Base-by-base conservation (phyloP, 2,797 vertebrate genomes). In the Pseudomugil tenellus region DNA sequence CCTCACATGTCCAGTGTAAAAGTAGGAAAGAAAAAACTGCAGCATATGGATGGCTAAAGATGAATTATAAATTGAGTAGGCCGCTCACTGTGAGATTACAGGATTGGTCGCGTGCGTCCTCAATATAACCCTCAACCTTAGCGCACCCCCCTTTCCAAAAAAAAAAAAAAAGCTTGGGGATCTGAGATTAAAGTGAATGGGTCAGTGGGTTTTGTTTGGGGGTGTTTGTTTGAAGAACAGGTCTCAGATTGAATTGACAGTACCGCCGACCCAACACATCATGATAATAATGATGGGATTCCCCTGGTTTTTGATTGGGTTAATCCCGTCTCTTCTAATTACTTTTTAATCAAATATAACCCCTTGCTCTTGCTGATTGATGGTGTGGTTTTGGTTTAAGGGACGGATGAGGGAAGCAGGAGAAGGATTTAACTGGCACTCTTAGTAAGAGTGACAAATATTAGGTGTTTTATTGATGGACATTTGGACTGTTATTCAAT, bases 261-360 rank as follows among this genome's bases (percentile, higher is more conserved):
- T 66, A 63, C 53, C 74, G 51, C 28, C 5, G 73, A 82, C 63
- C 60, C 68, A 31, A 62, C 32, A 48, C 57, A 17, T 10, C 35
- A n/a, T 82, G 87, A 91, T 90, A 88, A 83, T 51, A 67, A 75
- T 81, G 77, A 92, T 85, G 79, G 78, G 80, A 87, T 87, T 86
- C 56, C 72, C 70, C 55, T 62, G 49, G 48, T 80, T 82, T 83
- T 57, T 86, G 83, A 87, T 87, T 86, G 76, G 65, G 72, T 86
- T 89, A 89, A 90, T 90, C 90, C 77, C 19, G 16, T 80, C 68
- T 60, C 35, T 43, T 69, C 19, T 54, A 66, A 79, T 76, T 61
- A 89, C 54, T 69, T 81, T 83, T 32, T 76, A 62, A 88, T 87
- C 70, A 82, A 81, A 84, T 55, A 5, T 26, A 29, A 37, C 61